A percentile compares a stretch with the other conserved stretches of the same genome.
phyloP scores from a whole-genome alignment of 2,113 vertebrate genomes.

The Orthonyx spaldingii region DNA sequence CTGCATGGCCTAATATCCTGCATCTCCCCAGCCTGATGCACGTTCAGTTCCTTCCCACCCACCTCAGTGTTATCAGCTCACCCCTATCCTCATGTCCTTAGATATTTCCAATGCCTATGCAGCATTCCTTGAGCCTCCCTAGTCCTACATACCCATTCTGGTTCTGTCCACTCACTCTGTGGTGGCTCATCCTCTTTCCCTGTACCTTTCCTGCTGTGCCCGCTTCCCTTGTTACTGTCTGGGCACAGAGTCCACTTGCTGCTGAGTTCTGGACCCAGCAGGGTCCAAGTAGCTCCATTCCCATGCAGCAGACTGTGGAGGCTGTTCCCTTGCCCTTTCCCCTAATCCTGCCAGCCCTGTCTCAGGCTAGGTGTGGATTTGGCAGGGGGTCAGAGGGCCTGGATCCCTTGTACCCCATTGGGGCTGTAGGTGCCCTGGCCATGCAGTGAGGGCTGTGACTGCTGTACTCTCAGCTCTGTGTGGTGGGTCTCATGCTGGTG shows the following conservation, averaged over 20 bases:
- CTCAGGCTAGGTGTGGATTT: neutral
- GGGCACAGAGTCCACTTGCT: neutral
- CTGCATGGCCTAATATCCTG: neutral
- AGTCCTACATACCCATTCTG: neutral
- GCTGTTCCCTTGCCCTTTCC: neutral
- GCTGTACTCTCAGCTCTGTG: neutral
- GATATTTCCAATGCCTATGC: neutral
- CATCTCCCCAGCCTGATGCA: neutral
- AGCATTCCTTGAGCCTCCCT: neutral
- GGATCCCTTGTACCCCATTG: rapidly evolving
- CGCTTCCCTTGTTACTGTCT: neutral
- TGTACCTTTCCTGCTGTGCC: neutral
- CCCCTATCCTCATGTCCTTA: neutral
- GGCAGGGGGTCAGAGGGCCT: neutral
- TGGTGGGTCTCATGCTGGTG: neutral
- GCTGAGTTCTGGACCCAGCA: neutral
- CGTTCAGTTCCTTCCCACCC: neutral
- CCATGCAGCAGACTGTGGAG: neutral
- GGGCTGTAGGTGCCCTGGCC: neutral
- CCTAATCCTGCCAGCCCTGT: neutral
- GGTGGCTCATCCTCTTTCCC: neutral
- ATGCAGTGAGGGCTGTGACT: neutral
- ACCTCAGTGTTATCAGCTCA: neutral
- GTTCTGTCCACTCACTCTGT: neutral
- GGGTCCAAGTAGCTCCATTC: neutral